These are phyloP conservation scores for Columbina picui DNA, from an alignment of 2,113 vertebrate species.

Conservation along the genomic window DNA sequence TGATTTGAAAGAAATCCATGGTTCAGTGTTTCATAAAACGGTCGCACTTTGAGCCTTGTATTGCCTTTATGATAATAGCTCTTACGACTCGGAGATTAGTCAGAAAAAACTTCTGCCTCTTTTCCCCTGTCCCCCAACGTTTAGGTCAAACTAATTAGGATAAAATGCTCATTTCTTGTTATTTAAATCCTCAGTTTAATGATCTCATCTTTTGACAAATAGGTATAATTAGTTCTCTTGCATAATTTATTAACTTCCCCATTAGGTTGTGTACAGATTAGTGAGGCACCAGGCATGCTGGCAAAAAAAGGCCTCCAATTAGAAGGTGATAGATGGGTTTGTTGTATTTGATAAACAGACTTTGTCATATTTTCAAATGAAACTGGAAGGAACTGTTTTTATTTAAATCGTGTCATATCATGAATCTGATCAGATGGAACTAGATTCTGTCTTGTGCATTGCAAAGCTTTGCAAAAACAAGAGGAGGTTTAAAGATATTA, in stretches of 20 bases:
- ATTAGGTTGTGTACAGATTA: slow-evolving; percentile 67
- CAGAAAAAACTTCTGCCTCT: slow-evolving; percentile 19
- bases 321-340: slow-evolving; percentile 71
- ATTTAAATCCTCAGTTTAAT: slow-evolving; percentile 61
- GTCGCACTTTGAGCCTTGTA: not conserved
- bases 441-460: not conserved
- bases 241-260: slow-evolving; percentile 74
- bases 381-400: slow-evolving; percentile 14
- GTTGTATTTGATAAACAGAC: slow-evolving; percentile 55
- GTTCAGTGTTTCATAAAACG: not conserved
- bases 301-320: slow-evolving; percentile 55
- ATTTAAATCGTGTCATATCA: slow-evolving; percentile 9
- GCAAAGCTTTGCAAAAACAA: not conserved
- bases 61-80: not conserved
- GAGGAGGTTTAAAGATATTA: not conserved
- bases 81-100: not conserved
- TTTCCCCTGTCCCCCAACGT: slow-evolving; percentile 37
- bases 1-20: not conserved
- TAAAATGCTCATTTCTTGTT: slow-evolving; percentile 66
- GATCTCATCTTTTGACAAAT: slow-evolving; percentile 73
- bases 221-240: slow-evolving; percentile 75
- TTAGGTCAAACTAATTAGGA: slow-evolving; percentile 73
- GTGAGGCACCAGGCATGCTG: slow-evolving; percentile 48
- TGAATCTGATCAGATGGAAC: not conserved
- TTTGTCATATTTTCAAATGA: slow-evolving; percentile 61